A percentile compares a stretch with the other conserved stretches of the same genome.
These are phyloP conservation scores for Sinocyclocheilus grahami DNA, from an alignment of 2,113 vertebrate species.

Conservation along the genomic window DNA sequence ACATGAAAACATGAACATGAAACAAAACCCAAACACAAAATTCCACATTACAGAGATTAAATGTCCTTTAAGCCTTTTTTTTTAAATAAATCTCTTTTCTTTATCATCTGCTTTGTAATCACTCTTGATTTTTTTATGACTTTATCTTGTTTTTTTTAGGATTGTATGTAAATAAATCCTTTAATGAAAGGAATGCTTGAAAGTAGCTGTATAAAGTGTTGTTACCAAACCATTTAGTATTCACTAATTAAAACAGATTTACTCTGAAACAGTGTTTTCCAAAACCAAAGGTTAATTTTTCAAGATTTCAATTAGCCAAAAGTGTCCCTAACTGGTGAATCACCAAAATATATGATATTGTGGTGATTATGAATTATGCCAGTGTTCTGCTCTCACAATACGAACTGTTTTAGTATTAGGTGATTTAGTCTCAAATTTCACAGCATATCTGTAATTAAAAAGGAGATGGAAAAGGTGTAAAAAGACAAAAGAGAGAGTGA, in stretches of 20 bases:
- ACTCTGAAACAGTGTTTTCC: no score
- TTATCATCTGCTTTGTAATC: neutral
- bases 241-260: no score
- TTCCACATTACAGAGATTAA: neutral
- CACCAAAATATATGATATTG: neutral
- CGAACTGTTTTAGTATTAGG: neutral
- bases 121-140: neutral
- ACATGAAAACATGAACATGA: no score
- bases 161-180: neutral
- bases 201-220: no score
- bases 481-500: slow-evolving; percentile 15
- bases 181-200: neutral
- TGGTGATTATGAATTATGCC: neutral
- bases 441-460: slow-evolving; percentile 32
- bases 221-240: no score
- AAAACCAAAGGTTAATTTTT: neutral
- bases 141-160: neutral
- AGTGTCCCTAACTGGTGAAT: neutral
- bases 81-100: neutral
- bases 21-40: no score
- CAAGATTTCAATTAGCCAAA: neutral
- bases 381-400: neutral
- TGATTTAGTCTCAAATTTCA: neutral
- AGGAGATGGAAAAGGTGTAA: slow-evolving; percentile 42
- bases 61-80: neutral